Base-by-base conservation (phyloP, 1,140 invertebrate species). In the Aleiodes sp. region DNA sequence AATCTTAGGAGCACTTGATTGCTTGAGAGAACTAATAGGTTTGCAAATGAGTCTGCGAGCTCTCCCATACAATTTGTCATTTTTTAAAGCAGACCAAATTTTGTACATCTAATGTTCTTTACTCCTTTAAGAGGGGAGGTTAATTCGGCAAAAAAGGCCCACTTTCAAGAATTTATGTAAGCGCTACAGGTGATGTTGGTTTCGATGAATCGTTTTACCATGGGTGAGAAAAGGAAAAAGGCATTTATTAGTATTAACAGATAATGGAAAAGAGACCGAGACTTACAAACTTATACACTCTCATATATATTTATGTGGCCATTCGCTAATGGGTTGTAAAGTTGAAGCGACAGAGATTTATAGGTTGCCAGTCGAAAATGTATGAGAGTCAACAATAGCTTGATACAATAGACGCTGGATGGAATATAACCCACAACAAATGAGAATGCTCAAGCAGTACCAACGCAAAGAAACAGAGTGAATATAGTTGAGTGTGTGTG, bases 281-380 rank as follows among this genome's bases (percentile, higher is more conserved):
- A n/a, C n/a, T n/a, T 52, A 24, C 46, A 52, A 26, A 8, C 19
- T 3, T 24, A 52, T 52, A 52, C 46, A 24, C 46, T n/a, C n/a
- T n/a, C n/a, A n/a, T n/a, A 16, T 24, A 52, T 21, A 24, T 26
- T 3, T 24, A 52, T 19, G 46, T 52, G 46, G 46, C 21, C 19
- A 52, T 52, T 52, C 46, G 21, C 46, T 83, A 83, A 84, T 83
- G 80, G 80, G 78, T 80, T 79, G 81, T 82, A 82, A 56, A 82
- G 78, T 83, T 80, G 79, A 82, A 81, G 82, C 74, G 78, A 72
- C 76, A 72, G 80, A 85, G 82, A 84, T 82, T 84, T 83, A 85
- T 84, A 71, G 80, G 77, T 78, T 77, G 78, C 76, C 70, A 70
- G 69, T 76, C 73, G 76, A 79, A 76, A 76, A 80, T 77, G 76